Conservation (phyloP, 2,888 invertebrate species). For the Agrilus cyanescens region DNA sequence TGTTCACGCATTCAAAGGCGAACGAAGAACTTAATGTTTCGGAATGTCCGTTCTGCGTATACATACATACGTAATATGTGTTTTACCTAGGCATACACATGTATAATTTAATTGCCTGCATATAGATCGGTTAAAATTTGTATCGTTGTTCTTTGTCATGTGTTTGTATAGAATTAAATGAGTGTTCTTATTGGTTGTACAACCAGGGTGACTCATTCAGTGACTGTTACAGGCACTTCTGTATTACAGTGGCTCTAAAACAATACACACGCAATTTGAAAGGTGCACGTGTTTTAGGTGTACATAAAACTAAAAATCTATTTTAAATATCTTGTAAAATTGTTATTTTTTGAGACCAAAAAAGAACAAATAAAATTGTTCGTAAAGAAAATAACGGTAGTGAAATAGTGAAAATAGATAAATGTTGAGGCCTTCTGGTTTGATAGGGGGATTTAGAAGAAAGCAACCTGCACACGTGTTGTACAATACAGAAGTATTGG, state of each 20-base stretch:
- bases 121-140: constrained; percentile 12
- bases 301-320: too few relatives aligned
- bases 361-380: too few relatives aligned
- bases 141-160: constrained; percentile 16
- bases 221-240: constrained; percentile 12
- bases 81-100: too few relatives aligned
- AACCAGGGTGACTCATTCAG: constrained; percentile 18
- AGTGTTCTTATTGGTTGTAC: constrained; percentile 13
- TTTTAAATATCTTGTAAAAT: too few relatives aligned
- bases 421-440: background rate
- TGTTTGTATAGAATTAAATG: constrained; percentile 17
- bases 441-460: constrained; percentile 5
- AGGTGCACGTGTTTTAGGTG: background rate
- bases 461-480: constrained; percentile 14
- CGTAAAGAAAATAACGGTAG: too few relatives aligned
- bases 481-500: constrained; percentile 2
- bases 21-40: constrained; percentile 20
- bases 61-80: constrained; percentile 1
- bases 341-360: too few relatives aligned
- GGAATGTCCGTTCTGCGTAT: constrained; percentile 19
- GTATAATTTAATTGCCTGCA: constrained; percentile 15
- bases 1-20: too few relatives aligned
- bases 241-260: constrained; percentile 13
- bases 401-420: background rate
- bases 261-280: background rate